phyloP scores from a whole-genome alignment of 2,113 vertebrate species.

The Nothocercus julius region DNA sequence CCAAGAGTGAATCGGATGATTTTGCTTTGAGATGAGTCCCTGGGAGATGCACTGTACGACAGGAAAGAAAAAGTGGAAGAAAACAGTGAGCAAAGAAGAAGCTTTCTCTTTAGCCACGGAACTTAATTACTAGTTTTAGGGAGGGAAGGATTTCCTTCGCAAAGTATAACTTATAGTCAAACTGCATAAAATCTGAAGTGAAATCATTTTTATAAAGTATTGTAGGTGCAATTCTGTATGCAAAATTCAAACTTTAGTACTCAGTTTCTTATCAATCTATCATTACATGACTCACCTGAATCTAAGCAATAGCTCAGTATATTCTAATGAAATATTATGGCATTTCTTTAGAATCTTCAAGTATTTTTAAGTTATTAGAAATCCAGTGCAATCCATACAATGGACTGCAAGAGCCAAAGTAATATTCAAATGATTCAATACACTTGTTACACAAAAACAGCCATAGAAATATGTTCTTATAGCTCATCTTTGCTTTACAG shows the following conservation, averaged over 20 bases:
- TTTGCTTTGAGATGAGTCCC: conserved; percentile 96
- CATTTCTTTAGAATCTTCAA: not conserved
- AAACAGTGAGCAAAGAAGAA: conserved; percentile 70
- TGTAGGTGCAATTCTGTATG: not conserved
- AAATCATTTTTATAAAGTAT: not conserved
- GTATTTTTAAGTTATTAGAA: not conserved
- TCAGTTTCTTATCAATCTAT: not conserved
- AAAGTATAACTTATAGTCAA: not conserved
- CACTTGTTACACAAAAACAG: not conserved
- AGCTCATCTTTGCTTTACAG: not conserved
- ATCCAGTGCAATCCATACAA: not conserved
- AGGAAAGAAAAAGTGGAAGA: conserved; percentile 80
- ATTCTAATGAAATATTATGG: not conserved
- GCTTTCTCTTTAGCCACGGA: not conserved
- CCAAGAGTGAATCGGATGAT: conserved; percentile 96
- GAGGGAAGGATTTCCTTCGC: not conserved
- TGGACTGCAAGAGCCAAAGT: not conserved
- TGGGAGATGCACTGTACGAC: conserved; percentile 83
- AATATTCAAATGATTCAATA: not conserved
- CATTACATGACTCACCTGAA: not conserved
- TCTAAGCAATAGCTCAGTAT: not conserved
- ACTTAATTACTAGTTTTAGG: not conserved
- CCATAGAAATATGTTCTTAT: not conserved
- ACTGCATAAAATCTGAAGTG: not conserved
- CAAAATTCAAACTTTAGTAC: not conserved